Base-by-base conservation (phyloP, 2,797 vertebrate species). In the Limnodromus scolopaceus region DNA sequence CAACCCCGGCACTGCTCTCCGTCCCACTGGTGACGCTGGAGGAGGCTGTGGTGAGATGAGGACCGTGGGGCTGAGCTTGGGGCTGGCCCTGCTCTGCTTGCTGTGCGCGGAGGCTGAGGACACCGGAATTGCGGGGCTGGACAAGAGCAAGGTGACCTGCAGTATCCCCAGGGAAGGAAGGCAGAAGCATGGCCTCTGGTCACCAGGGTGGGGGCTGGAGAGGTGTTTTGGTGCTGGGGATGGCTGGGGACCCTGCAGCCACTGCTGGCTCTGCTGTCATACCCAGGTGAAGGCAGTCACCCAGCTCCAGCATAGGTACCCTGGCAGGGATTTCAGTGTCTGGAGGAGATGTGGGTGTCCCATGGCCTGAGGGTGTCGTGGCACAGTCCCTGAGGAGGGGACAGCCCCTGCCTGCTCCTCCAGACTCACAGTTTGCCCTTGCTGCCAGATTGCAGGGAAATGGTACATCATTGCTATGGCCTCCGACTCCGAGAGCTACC, bases 401-500 rank as follows among this genome's bases (percentile, higher is more conserved):
- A 30, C 18, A 39, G 28, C 8, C 41, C 32, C 61, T 51, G 58
- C 16, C 24, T 58, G 55, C 39, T 69, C 30, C 83, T 54, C 64
- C 1, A 0, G 46, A 32, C 75, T 95, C 71, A 96, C 32, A 45
- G 39, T n/a, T 48, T 9, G 1, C 28, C 39, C 36, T 65, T 2
- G 1, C 53, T 84, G 34, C 20, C 82, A 97, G 96, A 3, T 95
- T 85, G 53, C 25, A 85, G 96, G 96, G 38, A 94, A 9, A 75
- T 96, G 96, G 96, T 4, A 95, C 45, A 64, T 97, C 32, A 6
- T 54, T 16, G 96, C 96, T 36, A 46, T 89, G 75, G 95, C 95
- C 53, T 94, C 96, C 0, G 14, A 87, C 76, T 87, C 57, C 0
- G 1, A 87, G 45, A 6, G 3, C 16, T 85, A 83, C 41, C 49